Conservation (phyloP, 2,797 vertebrate species). For the Mormyrops boulengeri region DNA sequence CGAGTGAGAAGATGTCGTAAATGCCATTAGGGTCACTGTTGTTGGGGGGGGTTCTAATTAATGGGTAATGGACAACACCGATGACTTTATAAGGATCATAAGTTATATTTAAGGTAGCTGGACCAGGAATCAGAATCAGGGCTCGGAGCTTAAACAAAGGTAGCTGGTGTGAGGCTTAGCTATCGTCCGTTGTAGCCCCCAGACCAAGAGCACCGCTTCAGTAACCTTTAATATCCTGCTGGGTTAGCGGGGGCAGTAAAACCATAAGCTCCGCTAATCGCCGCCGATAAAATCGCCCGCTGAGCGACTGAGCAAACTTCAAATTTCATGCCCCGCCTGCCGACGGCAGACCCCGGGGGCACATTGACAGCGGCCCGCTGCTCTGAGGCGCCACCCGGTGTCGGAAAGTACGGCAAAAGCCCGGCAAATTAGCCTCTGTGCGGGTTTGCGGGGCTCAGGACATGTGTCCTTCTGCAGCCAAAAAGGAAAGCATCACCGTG, state of each 20-base stretch:
- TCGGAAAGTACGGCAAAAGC: background rate
- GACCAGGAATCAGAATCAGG: background rate
- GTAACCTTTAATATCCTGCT: conserved; percentile 6
- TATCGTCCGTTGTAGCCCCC: background rate
- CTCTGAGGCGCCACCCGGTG: background rate
- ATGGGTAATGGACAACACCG: background rate
- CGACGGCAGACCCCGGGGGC: background rate
- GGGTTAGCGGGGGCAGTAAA: background rate
- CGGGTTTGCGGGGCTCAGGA: too few species aligned
- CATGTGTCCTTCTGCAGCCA: background rate
- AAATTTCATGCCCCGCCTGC: background rate
- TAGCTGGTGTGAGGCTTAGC: background rate
- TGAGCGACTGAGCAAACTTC: background rate
- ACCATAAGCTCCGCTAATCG: conserved; percentile 1
- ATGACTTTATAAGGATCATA: background rate
- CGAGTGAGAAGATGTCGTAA: background rate
- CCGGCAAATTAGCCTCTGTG: background rate
- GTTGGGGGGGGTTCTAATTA: background rate
- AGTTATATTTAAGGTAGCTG: background rate
- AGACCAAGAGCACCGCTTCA: background rate
- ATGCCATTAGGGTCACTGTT: background rate
- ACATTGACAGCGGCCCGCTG: background rate
- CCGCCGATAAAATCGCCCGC: background rate
- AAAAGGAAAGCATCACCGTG: background rate
- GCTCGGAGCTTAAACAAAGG: background rate